Evolutionary conservation across 2,113 vertebrate species (phyloP), one percentile per base, ranked within the genome.

Genomic region (Balaeniceps rex): DNA sequence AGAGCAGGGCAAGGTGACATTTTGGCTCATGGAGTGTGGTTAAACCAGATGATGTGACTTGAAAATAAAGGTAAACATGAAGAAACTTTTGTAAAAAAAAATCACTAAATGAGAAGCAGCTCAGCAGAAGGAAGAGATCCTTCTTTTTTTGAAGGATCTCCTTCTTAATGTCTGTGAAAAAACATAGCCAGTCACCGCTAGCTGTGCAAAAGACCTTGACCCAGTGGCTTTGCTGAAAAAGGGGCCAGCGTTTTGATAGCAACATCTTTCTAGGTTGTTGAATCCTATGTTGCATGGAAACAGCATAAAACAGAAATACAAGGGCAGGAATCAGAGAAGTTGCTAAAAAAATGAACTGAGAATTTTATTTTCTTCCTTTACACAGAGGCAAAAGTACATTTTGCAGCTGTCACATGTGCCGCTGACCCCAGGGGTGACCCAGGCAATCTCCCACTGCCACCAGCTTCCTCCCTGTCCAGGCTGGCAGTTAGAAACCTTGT

Each of bases 281-380:
- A 91, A 87, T 87, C 42, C 44, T 58, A 10, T 51, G 87, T 94
- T 93, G 87, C 89, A 60, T 91, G 64, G 87, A 95, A 93, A 95
- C 82, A 58, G 78, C 63, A 70, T 51, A 55, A 76, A 82, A 46
- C 66, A 88, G 94, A 89, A 94, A 92, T 42, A 49, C 12, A 44
- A 83, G 38, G 11, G 12, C 40, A 74, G 42, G 58, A 93, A 80
- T 66, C 24, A 33, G 66, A 77, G 46, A 85, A 82, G 42, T 12
- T 57, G 66, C 24, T 79, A 31, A 69, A 92, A 47, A 86, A 92
- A 58, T 14, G 22, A 89, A 42, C 11, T 1, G 16, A 87, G 54
- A 69, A 38, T 51, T 70, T 25, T 65, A 66, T 75, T 38, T 94
- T 78, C 40, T 93, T 91, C 33, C 29, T 74, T 64, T 77, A 47